Conservation (phyloP, 2,113 vertebrate genomes). For the Neoarius graeffei region DNA sequence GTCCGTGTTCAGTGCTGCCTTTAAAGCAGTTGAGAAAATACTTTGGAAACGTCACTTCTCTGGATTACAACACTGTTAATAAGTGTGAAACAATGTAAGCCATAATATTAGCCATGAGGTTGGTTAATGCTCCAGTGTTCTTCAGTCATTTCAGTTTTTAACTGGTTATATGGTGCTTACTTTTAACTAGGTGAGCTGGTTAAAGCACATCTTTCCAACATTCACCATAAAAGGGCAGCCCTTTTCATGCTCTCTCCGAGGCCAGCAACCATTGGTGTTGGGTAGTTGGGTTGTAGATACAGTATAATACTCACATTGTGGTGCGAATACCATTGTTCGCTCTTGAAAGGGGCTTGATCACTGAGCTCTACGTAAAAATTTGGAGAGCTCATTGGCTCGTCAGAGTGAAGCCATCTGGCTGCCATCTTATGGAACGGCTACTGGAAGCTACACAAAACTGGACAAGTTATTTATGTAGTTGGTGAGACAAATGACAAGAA, state of each 20-base stretch:
- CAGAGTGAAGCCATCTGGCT: no score
- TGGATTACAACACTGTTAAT: conserved; percentile 22
- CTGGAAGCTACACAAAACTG: no score
- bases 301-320: background rate
- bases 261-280: background rate
- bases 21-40: conserved; percentile 30
- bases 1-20: conserved; percentile 16
- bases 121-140: conserved; percentile 15
- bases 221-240: background rate
- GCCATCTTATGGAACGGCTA: no score
- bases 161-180: background rate
- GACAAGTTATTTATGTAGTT: no score
- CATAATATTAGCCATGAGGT: conserved; percentile 6
- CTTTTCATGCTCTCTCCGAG: background rate
- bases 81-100: conserved; percentile 34
- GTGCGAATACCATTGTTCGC: background rate
- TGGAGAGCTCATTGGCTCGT: no score
- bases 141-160: conserved; percentile 22
- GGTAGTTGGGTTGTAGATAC: background rate
- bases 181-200: background rate
- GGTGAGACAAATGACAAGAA: no score
- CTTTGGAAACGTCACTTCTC: conserved; percentile 13
- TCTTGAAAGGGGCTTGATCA: conserved; percentile 10
- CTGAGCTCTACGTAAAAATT: background rate
- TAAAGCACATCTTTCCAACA: background rate